Percentiles rank a stretch among this genome's conserved stretches.
Conservation (phyloP, 2,113 vertebrate species). For the Bubalus kerabau region DNA sequence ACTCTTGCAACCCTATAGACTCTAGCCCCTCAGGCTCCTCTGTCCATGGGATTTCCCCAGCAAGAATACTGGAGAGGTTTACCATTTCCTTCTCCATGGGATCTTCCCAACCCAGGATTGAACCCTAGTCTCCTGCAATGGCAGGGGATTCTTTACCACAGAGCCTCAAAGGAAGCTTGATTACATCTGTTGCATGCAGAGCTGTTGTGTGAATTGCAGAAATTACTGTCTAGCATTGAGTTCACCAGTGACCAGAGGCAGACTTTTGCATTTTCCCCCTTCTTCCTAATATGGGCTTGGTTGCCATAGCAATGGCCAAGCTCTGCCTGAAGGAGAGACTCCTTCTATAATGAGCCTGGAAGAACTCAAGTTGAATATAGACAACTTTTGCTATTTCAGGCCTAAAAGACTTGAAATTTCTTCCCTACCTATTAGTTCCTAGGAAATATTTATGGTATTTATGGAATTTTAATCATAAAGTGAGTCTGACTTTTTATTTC, state of each 20-base stretch:
- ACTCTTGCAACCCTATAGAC: neutral
- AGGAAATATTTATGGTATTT: neutral
- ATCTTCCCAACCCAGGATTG: neutral
- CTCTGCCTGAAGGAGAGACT: neutral
- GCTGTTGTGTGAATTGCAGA: neutral
- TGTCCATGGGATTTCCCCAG: neutral
- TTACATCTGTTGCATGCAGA: neutral
- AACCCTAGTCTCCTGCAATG: neutral
- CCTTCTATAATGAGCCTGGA: neutral
- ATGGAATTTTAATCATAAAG: neutral
- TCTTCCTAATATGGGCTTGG: neutral
- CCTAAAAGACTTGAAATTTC: neutral
- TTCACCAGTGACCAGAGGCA: neutral
- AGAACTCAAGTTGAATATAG: neutral
- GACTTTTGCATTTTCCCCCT: neutral
- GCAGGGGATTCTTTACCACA: neutral
- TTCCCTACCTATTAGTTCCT: neutral
- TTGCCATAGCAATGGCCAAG: constrained; percentile 30
- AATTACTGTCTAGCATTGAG: neutral
- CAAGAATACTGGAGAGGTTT: neutral
- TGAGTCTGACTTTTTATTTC: neutral
- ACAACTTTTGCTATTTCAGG: neutral
- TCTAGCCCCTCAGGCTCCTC: neutral
- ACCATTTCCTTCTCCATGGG: neutral
- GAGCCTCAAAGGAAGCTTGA: neutral